These are phyloP conservation scores for Spodoptera exigua DNA, from an alignment of 2,888 invertebrate species.

Conservation along the genomic window DNA sequence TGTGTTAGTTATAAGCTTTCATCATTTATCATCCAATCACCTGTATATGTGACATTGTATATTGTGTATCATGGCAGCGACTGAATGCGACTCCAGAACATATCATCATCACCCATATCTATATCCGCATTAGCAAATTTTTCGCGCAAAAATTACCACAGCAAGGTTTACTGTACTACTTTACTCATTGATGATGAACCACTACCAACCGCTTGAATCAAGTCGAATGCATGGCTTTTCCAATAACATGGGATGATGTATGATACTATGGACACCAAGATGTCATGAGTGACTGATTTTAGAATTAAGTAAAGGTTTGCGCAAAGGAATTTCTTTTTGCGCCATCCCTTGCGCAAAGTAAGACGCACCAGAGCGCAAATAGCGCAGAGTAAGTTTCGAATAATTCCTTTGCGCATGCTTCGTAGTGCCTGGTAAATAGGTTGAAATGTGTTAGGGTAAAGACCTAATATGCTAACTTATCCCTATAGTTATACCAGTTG, in stretches of 20 bases:
- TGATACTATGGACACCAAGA: slow-evolving; percentile 16
- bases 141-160: too few relatives aligned
- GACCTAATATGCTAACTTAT: slow-evolving; percentile 40
- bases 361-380: background rate
- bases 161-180: background rate
- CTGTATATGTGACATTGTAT: too few relatives aligned
- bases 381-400: too few relatives aligned
- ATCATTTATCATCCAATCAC: too few relatives aligned
- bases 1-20: too few relatives aligned
- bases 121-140: background rate
- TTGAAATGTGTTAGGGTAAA: slow-evolving; percentile 46
- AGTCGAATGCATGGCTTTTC: slow-evolving; percentile 24
- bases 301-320: slow-evolving; percentile 32
- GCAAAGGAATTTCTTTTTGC: slow-evolving; percentile 23
- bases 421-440: slow-evolving; percentile 42
- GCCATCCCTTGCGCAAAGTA: background rate
- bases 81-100: background rate
- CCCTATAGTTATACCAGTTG: slow-evolving; percentile 47
- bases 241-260: slow-evolving; percentile 32
- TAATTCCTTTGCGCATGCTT: slow-evolving; percentile 26
- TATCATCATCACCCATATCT: background rate
- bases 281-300: slow-evolving; percentile 35
- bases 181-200: background rate
- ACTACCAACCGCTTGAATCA: background rate
- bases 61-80: too few relatives aligned